Base-by-base conservation (phyloP, 2,113 vertebrate species). In the Dissostichus mawsoni region DNA sequence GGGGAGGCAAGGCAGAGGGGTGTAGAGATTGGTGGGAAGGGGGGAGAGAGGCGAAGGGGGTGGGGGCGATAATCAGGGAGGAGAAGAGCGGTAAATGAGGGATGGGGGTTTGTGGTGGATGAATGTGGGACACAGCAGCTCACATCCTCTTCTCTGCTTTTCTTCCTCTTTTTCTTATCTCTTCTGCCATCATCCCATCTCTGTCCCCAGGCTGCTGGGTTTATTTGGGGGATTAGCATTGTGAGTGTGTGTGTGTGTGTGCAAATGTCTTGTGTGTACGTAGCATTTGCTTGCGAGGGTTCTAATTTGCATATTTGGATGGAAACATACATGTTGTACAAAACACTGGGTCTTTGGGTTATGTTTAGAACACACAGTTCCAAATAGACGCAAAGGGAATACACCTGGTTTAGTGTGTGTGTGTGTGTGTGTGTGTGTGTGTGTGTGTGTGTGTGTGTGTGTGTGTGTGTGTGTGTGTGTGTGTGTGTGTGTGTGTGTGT, bases 131-230 rank as follows among this genome's bases (percentile, higher is more conserved):
- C 94, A 96, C 93, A 91, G 93, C 91, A 48, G 94, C 84, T 90
- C 91, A 83, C 81, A 82, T 92, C 83, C 68, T 78, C 89, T 87
- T 72, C 55, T 65, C 25, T 79, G 76, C 87, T 62, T 62, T 51
- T 86, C 73, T 85, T 83, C 48, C 87, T 92, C 81, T 86, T 68
- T 93, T 96, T 94, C 92, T 95, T 96, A 96, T 97, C 95, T 95
- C 89, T 94, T 92, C 94, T 94, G 92, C 92, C 71, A 91, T 90
- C 92, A 56, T 50, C 33, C 65, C 73, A 87, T 87, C 87, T 55
- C 69, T 74, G 85, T 88, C 87, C 82, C 79, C 29, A 64, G 81
- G 90, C 77, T 84, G 77, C 73, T 44, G 80, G 66, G 71, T 87
- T 89, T 88, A 91, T 84, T 83, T 79, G 56, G 7, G 56, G 79